phyloP scores from a whole-genome alignment of 2,888 invertebrate species.

The Xanthorhoe spadicearia region DNA sequence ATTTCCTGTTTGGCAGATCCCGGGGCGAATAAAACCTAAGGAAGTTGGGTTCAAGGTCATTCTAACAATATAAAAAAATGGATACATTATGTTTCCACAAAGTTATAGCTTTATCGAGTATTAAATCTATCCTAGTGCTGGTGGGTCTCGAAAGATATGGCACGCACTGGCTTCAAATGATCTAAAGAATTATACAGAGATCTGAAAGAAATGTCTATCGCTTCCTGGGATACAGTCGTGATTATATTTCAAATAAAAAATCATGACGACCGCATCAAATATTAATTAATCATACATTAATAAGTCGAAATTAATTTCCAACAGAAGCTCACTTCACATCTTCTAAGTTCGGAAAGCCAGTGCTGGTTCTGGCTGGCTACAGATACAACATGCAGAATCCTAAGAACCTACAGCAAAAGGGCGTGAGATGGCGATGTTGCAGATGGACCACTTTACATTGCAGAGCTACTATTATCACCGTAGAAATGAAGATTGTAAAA shows the following conservation, averaged over 20 bases:
- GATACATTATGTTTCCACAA: too few relatives aligned
- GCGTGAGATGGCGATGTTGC: conserved; percentile 52
- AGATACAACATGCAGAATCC: conserved; percentile 29
- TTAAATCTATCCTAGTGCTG: too few relatives aligned
- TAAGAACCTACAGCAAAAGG: conserved; percentile 36
- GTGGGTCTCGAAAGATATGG: too few relatives aligned
- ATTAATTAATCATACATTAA: neutral
- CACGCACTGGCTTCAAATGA: too few relatives aligned
- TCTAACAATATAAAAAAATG: neutral
- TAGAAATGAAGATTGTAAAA: conserved; percentile 8
- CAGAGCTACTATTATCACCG: conserved; percentile 15
- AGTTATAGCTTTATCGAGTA: too few relatives aligned
- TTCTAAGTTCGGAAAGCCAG: conserved; percentile 28
- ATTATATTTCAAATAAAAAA: too few relatives aligned
- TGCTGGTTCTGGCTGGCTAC: conserved; percentile 16
- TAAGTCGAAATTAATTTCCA: neutral
- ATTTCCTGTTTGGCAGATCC: conserved; percentile 41
- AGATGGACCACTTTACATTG: conserved; percentile 38
- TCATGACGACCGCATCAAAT: too few relatives aligned
- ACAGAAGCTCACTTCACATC: conserved; percentile 15
- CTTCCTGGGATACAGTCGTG: too few relatives aligned
- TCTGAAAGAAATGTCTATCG: too few relatives aligned
- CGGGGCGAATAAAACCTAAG: conserved; percentile 30
- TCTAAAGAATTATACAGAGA: too few relatives aligned
- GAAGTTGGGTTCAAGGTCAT: neutral